phyloP scores from a whole-genome alignment of 2,113 vertebrate genomes.

The Mixornis gularis region DNA sequence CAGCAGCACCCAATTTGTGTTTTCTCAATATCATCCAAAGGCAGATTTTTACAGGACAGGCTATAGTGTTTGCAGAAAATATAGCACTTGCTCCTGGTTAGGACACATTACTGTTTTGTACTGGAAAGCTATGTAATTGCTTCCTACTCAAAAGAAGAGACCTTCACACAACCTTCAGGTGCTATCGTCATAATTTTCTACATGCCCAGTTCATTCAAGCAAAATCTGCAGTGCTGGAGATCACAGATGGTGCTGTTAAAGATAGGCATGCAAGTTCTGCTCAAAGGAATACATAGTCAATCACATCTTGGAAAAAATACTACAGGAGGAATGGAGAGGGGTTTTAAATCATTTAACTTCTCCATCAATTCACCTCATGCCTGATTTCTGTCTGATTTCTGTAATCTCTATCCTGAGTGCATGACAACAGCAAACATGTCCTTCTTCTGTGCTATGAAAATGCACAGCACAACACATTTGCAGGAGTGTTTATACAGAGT shows the following conservation, averaged over 20 bases:
- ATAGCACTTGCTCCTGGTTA: background rate
- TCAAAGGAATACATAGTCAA: background rate
- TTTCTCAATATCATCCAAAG: background rate
- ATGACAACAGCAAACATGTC: rapidly evolving
- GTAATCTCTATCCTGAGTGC: background rate
- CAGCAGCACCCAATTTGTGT: constrained; percentile 17
- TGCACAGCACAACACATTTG: background rate
- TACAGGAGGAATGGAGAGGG: background rate
- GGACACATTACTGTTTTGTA: background rate
- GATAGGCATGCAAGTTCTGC: background rate
- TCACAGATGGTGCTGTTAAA: constrained; percentile 43
- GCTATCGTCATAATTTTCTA: background rate
- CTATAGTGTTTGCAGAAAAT: background rate
- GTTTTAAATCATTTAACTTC: background rate
- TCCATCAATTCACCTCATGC: background rate
- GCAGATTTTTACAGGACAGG: background rate
- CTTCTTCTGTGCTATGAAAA: background rate
- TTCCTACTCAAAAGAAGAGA: background rate
- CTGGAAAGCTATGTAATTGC: background rate
- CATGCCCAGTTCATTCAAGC: background rate
- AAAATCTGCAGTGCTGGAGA: background rate
- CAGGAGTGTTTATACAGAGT: background rate
- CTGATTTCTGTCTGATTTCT: background rate
- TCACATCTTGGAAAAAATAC: background rate
- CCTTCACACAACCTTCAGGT: background rate